Conservation (phyloP, 2,797 vertebrate species). For the Columba guinea region DNA sequence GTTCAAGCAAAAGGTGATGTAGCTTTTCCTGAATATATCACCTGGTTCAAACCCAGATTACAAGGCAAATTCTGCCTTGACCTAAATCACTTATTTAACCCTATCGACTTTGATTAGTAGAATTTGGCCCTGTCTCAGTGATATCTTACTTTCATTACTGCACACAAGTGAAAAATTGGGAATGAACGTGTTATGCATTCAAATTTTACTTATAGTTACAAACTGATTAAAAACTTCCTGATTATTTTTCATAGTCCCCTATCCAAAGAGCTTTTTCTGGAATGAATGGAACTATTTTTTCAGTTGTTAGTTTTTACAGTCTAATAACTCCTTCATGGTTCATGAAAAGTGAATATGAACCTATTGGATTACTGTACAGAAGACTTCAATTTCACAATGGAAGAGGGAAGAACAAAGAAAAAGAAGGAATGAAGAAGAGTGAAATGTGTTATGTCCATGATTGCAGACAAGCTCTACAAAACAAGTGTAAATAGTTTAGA, state of each 20-base stretch:
- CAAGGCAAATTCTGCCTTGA: neutral
- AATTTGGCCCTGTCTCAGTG: neutral
- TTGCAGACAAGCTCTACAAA: neutral
- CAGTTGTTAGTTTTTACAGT: neutral
- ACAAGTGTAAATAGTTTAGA: neutral
- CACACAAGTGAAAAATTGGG: neutral
- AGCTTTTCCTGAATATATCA: neutral
- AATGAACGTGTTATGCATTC: neutral
- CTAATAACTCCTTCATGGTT: neutral
- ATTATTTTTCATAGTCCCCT: neutral
- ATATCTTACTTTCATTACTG: neutral
- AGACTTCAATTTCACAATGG: neutral
- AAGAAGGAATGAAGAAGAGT: neutral
- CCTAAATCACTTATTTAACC: neutral
- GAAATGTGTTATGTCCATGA: neutral
- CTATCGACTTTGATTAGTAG: accelerated
- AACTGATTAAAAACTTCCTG: neutral
- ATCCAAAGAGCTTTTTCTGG: neutral
- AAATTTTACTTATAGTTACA: neutral
- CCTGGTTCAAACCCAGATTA: neutral
- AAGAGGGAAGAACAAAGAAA: neutral
- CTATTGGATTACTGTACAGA: neutral
- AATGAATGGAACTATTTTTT: neutral
- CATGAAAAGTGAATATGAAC: neutral
- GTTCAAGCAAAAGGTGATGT: neutral